A percentile compares a stretch with the other conserved stretches of the same genome.
Evolutionary conservation across 2,888 invertebrate species (phyloP).

Genomic region (Cheilosia soror): DNA sequence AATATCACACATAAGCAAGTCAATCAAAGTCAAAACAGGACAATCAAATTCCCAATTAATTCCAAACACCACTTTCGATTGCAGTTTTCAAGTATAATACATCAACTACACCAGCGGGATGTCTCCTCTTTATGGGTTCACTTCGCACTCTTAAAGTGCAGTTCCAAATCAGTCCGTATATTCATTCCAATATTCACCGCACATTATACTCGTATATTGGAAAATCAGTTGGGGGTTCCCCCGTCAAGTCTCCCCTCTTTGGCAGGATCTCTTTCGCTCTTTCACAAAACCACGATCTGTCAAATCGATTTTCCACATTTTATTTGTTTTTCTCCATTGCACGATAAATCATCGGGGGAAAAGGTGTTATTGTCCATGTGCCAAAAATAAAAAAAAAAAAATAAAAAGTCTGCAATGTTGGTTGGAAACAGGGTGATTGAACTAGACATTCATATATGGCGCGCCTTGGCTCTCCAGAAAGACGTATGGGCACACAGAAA

Average conservation of each 20-base stretch:
- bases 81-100: conserved; percentile 60
- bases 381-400: conserved; percentile 56
- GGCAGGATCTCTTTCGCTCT: conserved; percentile 20
- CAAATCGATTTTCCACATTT: conserved; percentile 68
- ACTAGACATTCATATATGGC: conserved; percentile 22
- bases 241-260: conserved; percentile 29
- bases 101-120: conserved; percentile 62
- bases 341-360: conserved; percentile 46
- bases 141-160: conserved; percentile 64
- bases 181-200: background rate
- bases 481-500: background rate
- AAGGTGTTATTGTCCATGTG: conserved; percentile 74
- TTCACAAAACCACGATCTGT: conserved; percentile 71
- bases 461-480: conserved; percentile 36
- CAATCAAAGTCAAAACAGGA: conserved; percentile 73
- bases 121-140: conserved; percentile 45
- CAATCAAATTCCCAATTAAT: conserved; percentile 74
- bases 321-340: conserved; percentile 43
- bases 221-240: conserved; percentile 49
- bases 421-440: conserved; percentile 42
- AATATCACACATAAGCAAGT: conserved; percentile 67
- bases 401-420: background rate
- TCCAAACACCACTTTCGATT: conserved; percentile 69
- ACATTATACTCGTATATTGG: background rate
- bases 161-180: conserved; percentile 30